Evolutionary conservation across 2,888 invertebrate genomes (phyloP).

Genomic region (Altica lythri): DNA sequence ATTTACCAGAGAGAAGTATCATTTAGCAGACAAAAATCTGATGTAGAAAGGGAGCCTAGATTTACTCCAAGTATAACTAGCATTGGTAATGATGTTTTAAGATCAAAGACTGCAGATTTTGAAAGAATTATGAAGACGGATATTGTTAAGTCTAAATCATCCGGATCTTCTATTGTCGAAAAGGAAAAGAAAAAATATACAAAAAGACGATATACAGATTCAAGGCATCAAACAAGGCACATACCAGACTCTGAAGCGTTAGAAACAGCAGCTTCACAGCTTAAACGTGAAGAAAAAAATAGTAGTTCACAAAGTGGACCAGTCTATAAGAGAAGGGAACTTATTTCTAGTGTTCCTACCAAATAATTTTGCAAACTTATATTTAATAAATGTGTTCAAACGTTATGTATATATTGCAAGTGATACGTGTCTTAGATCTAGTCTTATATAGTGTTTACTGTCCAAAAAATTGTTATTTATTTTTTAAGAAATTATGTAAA

Average conservation of each 20-base stretch:
- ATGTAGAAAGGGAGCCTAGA: constrained; percentile 52
- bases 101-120: constrained; percentile 71
- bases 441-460: constrained; percentile 41
- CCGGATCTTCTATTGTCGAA: constrained; percentile 51
- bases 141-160: constrained; percentile 58
- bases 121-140: constrained; percentile 64
- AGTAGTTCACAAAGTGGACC: constrained; percentile 54
- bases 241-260: constrained; percentile 62
- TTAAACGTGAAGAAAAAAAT: constrained; percentile 39
- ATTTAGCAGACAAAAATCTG: constrained; percentile 28
- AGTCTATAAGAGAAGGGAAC: constrained; percentile 79
- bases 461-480: constrained; percentile 44
- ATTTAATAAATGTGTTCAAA: constrained; percentile 41
- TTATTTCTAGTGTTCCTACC: constrained; percentile 76
- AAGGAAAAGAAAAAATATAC: constrained; percentile 65
- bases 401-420: constrained; percentile 36
- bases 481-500: constrained; percentile 44
- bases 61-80: constrained; percentile 65
- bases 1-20: constrained; percentile 51
- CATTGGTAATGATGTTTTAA: constrained; percentile 68
- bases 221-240: constrained; percentile 64
- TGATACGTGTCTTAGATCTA: constrained; percentile 44
- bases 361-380: constrained; percentile 37
- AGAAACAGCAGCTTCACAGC: constrained; percentile 46
- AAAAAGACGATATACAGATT: constrained; percentile 65